phyloP scores from a whole-genome alignment of 2,113 vertebrate species.

The Erpornis zantholeuca region DNA sequence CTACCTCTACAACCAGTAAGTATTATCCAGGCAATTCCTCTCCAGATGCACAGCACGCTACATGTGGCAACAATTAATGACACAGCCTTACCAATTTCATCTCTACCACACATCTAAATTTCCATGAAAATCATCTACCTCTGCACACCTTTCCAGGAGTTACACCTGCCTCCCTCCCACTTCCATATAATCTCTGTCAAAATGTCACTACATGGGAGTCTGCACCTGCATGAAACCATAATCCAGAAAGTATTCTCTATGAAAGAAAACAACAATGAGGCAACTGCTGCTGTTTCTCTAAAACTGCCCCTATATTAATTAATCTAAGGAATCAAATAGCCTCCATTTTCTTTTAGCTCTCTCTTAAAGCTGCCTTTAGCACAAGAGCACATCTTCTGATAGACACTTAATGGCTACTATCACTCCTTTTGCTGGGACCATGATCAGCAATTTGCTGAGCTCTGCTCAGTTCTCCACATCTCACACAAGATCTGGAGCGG shows the following conservation, averaged over 20 bases:
- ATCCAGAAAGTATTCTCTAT: background rate
- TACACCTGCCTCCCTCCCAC: background rate
- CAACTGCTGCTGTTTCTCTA: background rate
- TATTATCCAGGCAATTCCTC: background rate
- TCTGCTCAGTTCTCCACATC: background rate
- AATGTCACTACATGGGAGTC: background rate
- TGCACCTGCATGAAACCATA: background rate
- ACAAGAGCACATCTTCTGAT: background rate
- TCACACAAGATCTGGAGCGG: background rate
- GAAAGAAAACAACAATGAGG: background rate
- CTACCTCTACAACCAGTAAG: background rate
- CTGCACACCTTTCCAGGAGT: background rate
- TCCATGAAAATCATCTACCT: background rate
- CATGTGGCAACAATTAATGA: background rate
- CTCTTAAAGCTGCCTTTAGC: background rate
- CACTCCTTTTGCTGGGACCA: background rate
- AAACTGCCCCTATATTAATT: background rate
- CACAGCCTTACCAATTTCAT: background rate
- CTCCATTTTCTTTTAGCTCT: background rate
- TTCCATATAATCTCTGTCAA: background rate
- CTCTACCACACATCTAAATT: background rate
- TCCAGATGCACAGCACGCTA: background rate
- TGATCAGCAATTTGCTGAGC: background rate
- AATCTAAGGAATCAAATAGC: background rate
- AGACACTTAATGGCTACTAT: background rate